phyloP scores from a whole-genome alignment of 2,888 invertebrate genomes.

The Meteorus colon region DNA sequence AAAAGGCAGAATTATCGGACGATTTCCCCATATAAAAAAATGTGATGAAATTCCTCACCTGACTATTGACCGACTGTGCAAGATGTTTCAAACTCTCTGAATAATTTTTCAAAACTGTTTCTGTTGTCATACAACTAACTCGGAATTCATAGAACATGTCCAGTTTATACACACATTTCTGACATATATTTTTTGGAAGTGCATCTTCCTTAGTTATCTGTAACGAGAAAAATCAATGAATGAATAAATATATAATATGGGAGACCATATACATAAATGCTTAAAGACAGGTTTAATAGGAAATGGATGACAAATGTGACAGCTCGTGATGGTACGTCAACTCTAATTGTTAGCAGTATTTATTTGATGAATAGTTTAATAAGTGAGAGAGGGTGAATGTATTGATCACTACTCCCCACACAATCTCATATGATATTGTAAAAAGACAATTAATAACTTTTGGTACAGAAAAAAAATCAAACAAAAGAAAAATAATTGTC shows the following conservation, averaged over 20 bases:
- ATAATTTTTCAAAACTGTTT: conserved; percentile 80
- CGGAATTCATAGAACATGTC: conserved; percentile 83
- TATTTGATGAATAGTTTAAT: too few species aligned
- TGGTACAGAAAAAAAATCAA: too few species aligned
- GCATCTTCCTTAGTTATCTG: conserved; percentile 84
- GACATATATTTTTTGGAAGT: conserved; percentile 83
- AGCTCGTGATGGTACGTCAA: too few species aligned
- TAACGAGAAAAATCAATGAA: conserved; percentile 49
- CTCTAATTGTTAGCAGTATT: too few species aligned
- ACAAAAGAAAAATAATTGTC: too few species aligned
- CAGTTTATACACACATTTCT: conserved; percentile 79
- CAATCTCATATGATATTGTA: too few species aligned
- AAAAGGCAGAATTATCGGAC: not conserved
- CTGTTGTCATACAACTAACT: conserved; percentile 79
- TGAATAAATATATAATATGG: not conserved
- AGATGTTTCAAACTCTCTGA: conserved; percentile 81
- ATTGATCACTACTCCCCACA: too few species aligned
- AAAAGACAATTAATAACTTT: too few species aligned
- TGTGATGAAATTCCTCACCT: conserved; percentile 72
- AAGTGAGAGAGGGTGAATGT: too few species aligned
- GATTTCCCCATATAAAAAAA: not conserved
- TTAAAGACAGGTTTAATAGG: not conserved
- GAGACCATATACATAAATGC: not conserved
- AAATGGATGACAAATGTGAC: too few species aligned
- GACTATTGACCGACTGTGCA: conserved; percentile 80